Percentiles rank a stretch among this genome's conserved stretches.
Evolutionary conservation across 2,113 vertebrate species (phyloP).

Genomic region (Garra rufa): DNA sequence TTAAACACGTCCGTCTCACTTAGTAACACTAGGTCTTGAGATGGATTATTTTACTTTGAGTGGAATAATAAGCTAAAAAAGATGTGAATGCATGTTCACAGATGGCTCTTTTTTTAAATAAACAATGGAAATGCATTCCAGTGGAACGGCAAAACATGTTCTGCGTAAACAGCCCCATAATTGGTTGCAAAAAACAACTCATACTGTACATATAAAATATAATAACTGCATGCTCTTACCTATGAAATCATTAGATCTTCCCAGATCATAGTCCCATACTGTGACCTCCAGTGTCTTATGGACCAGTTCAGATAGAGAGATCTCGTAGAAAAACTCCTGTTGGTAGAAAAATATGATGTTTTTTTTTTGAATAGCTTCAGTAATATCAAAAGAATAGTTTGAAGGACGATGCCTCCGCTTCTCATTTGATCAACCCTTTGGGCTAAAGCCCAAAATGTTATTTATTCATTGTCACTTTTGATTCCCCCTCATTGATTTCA

Average conservation of each 20-base stretch:
- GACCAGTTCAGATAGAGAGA: conserved; percentile 77
- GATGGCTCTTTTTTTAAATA: too few species aligned
- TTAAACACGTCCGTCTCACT: neutral
- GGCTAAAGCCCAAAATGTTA: neutral
- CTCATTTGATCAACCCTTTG: neutral
- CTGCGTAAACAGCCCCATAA: neutral
- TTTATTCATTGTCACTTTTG: neutral
- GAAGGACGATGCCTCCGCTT: neutral
- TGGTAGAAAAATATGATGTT: neutral
- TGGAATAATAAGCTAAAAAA: too few species aligned
- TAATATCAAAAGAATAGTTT: neutral
- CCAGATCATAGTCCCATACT: conserved; percentile 89
- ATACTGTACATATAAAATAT: neutral
- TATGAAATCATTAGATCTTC: conserved; percentile 88
- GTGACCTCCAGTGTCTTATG: conserved; percentile 85
- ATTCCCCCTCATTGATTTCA: neutral
- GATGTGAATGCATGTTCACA: too few species aligned
- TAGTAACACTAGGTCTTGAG: too few species aligned
- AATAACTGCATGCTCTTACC: conserved; percentile 71
- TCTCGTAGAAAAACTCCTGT: conserved; percentile 88
- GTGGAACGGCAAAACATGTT: neutral
- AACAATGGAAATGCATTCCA: neutral
- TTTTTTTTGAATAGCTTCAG: neutral
- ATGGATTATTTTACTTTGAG: too few species aligned
- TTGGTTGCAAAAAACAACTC: neutral